Base-by-base conservation (phyloP, 2,888 invertebrate genomes). In the Silvanus unidentatus region DNA sequence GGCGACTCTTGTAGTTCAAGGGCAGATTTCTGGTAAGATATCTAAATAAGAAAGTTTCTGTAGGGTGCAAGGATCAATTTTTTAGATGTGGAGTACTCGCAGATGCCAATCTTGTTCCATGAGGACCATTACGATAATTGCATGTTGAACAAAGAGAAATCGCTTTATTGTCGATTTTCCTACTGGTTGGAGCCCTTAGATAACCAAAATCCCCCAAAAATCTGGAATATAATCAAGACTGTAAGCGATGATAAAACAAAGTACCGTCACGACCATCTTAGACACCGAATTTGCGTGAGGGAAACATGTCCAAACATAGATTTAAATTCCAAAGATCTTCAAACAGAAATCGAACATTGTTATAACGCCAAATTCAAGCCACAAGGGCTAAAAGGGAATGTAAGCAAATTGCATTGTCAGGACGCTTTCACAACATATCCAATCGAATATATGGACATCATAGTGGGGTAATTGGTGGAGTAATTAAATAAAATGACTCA, bases 271-370 rank as follows among this genome's bases (percentile, higher is more conserved):
- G 60, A 61, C 42, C 16, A 43, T n/a, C 45, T 64, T 11, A 49
- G 63, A 39, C 60, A 60, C 42, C 58, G 58, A 11, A 53, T 64
- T 37, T 64, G 64, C 38, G 43, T 63, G 4, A 47, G 54, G 28
- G 41, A 52, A 27, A 53, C 55, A 11, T 65, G 64, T 47, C 58
- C 60, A 1, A 50, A 44, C 38, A 5, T 32, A 3, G n/a, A n/a
- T 32, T 5, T 32, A 12, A 12, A 10, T n/a, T 22, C 12, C n/a
- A 4, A 41, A 13, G 13, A 41, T 1, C 13, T 35, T 30, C 1
- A 37, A 27, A 39, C 43, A 22, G 37, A 16, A 15, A 13, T 63
- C 14, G 44, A 48, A 6, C 39, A 51, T 39, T 62, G 60, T 48
- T 58, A 56, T 34, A 50, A 48, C 34, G n/a, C 28, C 10, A 52